Conservation (phyloP, 2,888 invertebrate genomes). For the Drosophila rubida region DNA sequence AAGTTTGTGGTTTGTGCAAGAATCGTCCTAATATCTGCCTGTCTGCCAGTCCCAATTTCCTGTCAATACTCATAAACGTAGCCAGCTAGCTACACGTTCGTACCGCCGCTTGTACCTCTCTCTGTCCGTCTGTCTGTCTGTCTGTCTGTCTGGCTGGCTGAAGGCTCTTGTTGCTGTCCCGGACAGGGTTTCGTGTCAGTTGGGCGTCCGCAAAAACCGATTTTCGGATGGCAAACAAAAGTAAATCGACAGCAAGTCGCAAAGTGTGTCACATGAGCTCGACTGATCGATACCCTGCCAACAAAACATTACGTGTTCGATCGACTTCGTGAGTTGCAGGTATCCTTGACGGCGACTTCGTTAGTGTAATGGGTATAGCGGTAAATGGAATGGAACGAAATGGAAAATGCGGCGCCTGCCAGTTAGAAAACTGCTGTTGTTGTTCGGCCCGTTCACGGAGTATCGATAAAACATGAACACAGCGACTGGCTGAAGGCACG, state of each 20-base stretch:
- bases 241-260: slow-evolving; percentile 27
- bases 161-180: slow-evolving; percentile 26
- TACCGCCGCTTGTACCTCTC: neutral
- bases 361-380: slow-evolving; percentile 8
- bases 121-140: neutral
- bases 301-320: neutral
- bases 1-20: slow-evolving; percentile 56
- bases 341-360: too few species aligned
- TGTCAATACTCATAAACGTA: slow-evolving; percentile 67
- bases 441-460: slow-evolving; percentile 51
- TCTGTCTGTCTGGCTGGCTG: slow-evolving; percentile 1
- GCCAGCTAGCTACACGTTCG: too few species aligned
- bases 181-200: slow-evolving; percentile 63
- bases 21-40: slow-evolving; percentile 40
- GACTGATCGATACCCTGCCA: neutral
- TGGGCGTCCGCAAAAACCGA: slow-evolving; percentile 64
- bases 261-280: neutral
- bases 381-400: slow-evolving; percentile 36
- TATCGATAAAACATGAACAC: slow-evolving; percentile 73
- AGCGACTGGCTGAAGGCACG: neutral
- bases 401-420: slow-evolving; percentile 58
- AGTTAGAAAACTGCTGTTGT: slow-evolving; percentile 53
- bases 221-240: slow-evolving; percentile 65
- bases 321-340: neutral
- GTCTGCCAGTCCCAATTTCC: slow-evolving; percentile 71